Percentiles rank a stretch among this genome's conserved stretches.
These are phyloP conservation scores for Eonycteris spelaea DNA, from an alignment of 2,113 vertebrate species.

Conservation along the genomic window DNA sequence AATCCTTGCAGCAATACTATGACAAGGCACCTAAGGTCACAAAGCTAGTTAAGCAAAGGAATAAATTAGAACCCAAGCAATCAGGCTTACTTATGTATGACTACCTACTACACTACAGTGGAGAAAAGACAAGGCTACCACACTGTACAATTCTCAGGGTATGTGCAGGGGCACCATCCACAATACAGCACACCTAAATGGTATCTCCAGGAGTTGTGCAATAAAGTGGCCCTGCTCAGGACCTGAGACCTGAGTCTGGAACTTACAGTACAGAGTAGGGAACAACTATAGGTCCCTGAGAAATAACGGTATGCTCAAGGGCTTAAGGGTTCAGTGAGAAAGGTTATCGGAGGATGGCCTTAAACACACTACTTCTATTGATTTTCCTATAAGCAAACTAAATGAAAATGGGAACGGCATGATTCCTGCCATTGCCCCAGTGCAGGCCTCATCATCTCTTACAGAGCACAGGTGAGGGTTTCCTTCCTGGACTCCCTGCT, in stretches of 20 bases:
- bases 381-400: constrained; percentile 24
- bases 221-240: neutral
- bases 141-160: neutral
- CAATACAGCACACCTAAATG: neutral
- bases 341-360: neutral
- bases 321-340: neutral
- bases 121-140: neutral
- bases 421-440: neutral
- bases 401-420: neutral
- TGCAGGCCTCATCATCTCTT: neutral
- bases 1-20: neutral
- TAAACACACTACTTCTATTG: constrained; percentile 20
- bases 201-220: neutral
- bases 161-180: neutral
- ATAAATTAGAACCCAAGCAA: neutral
- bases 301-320: neutral
- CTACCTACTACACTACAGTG: neutral
- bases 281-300: neutral
- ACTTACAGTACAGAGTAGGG: neutral
- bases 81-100: neutral
- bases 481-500: neutral
- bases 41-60: neutral
- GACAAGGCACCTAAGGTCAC: neutral
- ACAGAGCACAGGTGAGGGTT: neutral
- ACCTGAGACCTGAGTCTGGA: neutral